Evolutionary conservation across 1,140 invertebrate species (phyloP).

Genomic region (Hylyphantes graminicola): DNA sequence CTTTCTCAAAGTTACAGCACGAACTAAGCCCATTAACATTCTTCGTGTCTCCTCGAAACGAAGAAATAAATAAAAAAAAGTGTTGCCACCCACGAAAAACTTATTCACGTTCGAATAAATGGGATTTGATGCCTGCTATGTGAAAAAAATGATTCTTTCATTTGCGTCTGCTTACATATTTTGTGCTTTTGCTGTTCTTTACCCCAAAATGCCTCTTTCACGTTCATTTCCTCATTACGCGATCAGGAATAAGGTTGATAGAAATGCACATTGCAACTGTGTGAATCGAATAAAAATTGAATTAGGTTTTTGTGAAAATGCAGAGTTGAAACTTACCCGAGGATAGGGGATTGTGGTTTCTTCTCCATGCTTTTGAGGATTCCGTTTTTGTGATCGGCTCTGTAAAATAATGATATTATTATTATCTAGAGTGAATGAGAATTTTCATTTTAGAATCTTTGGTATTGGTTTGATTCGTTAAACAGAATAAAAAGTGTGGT

Average conservation of each 20-base stretch:
- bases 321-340: constrained; percentile 37
- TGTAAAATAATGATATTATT: constrained; percentile 9
- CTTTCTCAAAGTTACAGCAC: too few species aligned
- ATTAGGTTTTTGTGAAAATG: not conserved
- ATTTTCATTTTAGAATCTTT: too few species aligned
- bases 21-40: constrained; percentile 3
- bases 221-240: constrained; percentile 20
- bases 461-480: too few species aligned
- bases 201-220: not conserved
- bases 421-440: too few species aligned
- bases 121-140: constrained; percentile 25
- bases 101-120: constrained; percentile 41
- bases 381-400: constrained; percentile 47
- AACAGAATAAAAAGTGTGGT: too few species aligned
- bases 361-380: constrained; percentile 53
- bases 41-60: not conserved
- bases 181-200: too few species aligned
- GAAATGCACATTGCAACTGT: not conserved
- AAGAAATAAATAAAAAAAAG: constrained; percentile 7
- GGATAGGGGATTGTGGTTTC: constrained; percentile 48
- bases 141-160: constrained; percentile 11
- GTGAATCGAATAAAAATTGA: not conserved
- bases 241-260: constrained; percentile 21
- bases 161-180: constrained; percentile 7
- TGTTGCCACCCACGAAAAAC: not conserved